These are phyloP conservation scores for Cosmia trapezina DNA, from an alignment of 2,888 invertebrate species.

Conservation along the genomic window DNA sequence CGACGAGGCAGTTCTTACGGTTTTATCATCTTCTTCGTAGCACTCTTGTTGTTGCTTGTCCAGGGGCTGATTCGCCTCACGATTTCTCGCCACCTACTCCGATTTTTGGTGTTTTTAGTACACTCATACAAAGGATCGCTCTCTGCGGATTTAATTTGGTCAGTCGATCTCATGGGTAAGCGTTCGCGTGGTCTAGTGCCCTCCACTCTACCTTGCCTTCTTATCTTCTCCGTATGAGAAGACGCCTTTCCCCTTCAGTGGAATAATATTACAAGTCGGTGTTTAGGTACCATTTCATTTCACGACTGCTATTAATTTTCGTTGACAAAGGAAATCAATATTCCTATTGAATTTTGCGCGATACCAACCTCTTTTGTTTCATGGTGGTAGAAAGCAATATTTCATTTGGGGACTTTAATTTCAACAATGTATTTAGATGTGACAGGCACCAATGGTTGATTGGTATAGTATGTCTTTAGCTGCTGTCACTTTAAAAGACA, in stretches of 20 bases:
- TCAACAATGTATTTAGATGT: conserved; percentile 25
- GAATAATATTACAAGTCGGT: background rate
- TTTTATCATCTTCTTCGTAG: too few relatives aligned
- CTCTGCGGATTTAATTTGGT: too few relatives aligned
- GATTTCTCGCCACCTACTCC: too few relatives aligned
- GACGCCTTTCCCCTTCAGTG: background rate
- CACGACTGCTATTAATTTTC: conserved; percentile 73
- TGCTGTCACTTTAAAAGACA: conserved; percentile 16
- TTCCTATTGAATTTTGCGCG: conserved; percentile 34
- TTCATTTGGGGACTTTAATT: conserved; percentile 41
- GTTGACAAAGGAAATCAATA: conserved; percentile 66
- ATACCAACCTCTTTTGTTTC: conserved; percentile 43
- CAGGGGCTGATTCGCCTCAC: too few relatives aligned
- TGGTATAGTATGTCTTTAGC: too few relatives aligned
- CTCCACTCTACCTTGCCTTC: too few relatives aligned
- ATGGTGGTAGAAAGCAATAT: conserved; percentile 24
- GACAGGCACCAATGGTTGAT: conserved; percentile 4
- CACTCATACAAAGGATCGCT: too few relatives aligned
- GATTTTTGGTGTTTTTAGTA: too few relatives aligned
- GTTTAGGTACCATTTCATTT: conserved; percentile 78
- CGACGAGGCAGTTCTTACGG: too few relatives aligned
- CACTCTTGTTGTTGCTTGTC: too few relatives aligned
- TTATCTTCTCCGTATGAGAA: background rate
- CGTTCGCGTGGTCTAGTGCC: too few relatives aligned
- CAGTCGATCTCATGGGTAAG: too few relatives aligned